phyloP scores from a whole-genome alignment of 2,888 invertebrate genomes.

The Cheilosia vulpina region DNA sequence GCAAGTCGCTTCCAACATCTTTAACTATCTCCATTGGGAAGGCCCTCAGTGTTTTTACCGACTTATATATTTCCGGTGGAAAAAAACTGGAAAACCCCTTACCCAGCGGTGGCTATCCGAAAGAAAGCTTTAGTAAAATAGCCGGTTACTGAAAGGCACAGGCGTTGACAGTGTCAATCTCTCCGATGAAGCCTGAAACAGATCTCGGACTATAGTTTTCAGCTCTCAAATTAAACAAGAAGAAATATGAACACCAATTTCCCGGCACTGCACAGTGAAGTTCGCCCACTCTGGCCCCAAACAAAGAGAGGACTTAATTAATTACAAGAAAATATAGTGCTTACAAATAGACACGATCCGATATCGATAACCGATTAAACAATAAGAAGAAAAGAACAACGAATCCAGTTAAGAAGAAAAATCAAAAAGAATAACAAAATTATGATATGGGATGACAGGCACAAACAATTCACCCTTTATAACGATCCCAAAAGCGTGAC shows the following conservation, averaged over 20 bases:
- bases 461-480: conserved; percentile 50
- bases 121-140: too few relatives aligned
- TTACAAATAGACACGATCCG: conserved; percentile 7
- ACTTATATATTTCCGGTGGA: too few relatives aligned
- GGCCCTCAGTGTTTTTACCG: too few relatives aligned
- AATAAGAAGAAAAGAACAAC: background rate
- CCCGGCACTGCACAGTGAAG: background rate
- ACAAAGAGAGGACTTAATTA: conserved; percentile 11
- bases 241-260: background rate
- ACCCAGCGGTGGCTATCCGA: too few relatives aligned
- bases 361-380: conserved; percentile 21
- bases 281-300: background rate
- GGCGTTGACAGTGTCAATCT: too few relatives aligned
- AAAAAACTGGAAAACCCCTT: too few relatives aligned
- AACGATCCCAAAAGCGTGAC: conserved; percentile 42
- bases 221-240: background rate
- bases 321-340: conserved; percentile 14
- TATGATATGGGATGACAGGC: conserved; percentile 34
- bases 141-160: too few relatives aligned
- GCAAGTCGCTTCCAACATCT: too few relatives aligned
- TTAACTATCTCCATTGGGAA: too few relatives aligned
- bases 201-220: background rate
- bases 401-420: background rate
- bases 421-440: background rate
- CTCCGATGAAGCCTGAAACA: too few relatives aligned